These are phyloP conservation scores for Listrodromus nycthemerus DNA, from an alignment of 2,888 invertebrate genomes.

Conservation along the genomic window DNA sequence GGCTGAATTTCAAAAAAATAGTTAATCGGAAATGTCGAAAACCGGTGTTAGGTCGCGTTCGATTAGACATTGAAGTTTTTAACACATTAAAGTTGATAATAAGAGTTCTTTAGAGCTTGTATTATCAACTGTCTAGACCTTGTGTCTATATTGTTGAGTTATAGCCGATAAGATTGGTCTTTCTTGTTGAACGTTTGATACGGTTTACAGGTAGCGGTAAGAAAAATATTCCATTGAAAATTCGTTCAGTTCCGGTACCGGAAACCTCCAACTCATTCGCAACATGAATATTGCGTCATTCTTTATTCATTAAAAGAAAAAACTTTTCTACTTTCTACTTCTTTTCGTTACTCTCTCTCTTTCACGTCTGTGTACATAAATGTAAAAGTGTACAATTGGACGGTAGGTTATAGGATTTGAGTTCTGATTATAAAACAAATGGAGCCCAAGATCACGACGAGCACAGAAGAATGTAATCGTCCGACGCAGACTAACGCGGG, in stretches of 20 bases:
- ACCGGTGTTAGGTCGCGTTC: background rate
- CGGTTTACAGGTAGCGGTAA: background rate
- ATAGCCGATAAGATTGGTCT: background rate
- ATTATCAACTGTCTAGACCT: background rate
- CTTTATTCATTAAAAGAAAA: background rate
- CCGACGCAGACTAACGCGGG: background rate
- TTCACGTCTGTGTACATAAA: background rate
- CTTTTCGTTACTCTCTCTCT: background rate
- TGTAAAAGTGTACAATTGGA: background rate
- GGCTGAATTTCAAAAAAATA: background rate
- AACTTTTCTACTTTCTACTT: no score
- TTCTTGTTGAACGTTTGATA: background rate
- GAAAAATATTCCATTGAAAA: conserved; percentile 19
- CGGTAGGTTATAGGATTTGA: conserved; percentile 19
- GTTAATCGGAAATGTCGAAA: background rate
- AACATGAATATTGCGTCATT: background rate
- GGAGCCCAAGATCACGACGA: conserved; percentile 53
- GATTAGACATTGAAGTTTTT: background rate
- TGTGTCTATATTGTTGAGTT: background rate
- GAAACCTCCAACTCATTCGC: background rate
- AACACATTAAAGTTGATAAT: no score
- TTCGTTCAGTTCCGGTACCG: background rate
- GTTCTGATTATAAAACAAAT: conserved; percentile 58
- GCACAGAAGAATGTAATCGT: background rate
- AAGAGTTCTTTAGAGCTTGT: background rate